Percentiles rank a stretch among this genome's conserved stretches.
phyloP scores from a whole-genome alignment of 1,140 invertebrate genomes.

The Ridgeia piscesae region DNA sequence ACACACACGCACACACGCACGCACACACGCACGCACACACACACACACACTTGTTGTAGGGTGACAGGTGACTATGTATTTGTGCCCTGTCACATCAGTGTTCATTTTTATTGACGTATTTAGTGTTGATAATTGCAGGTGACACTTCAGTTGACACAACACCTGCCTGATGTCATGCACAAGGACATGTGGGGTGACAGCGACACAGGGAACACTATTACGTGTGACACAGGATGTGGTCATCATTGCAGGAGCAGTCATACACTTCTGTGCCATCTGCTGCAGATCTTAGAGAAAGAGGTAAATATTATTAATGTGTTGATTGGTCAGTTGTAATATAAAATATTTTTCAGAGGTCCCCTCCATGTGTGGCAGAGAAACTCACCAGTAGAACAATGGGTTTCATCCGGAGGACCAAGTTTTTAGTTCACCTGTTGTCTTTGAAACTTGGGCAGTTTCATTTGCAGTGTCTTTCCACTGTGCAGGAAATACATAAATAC shows the following conservation, averaged over 20 bases:
- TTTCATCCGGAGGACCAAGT: too few relatives aligned
- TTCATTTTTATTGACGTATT: neutral
- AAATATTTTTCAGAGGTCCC: neutral
- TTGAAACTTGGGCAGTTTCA: too few relatives aligned
- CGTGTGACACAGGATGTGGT: neutral
- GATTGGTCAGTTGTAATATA: neutral
- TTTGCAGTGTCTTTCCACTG: too few relatives aligned
- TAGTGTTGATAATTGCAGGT: neutral
- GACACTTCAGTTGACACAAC: neutral
- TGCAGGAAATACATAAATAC: too few relatives aligned
- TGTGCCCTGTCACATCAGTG: neutral
- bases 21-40: too few relatives aligned
- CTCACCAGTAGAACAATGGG: too few relatives aligned
- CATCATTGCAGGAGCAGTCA: neutral
- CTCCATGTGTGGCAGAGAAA: too few relatives aligned
- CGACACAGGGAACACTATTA: neutral
- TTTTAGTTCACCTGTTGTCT: too few relatives aligned
- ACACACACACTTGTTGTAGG: neutral
- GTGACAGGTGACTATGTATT: neutral
- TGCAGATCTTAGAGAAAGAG: neutral
- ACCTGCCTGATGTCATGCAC: neutral
- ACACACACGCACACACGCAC: too few relatives aligned
- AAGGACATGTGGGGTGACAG: neutral
- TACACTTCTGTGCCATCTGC: neutral
- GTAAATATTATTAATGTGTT: neutral